Percentiles rank a stretch among this genome's conserved stretches.
Conservation (phyloP, 2,113 vertebrate genomes). For the Felis chaus region DNA sequence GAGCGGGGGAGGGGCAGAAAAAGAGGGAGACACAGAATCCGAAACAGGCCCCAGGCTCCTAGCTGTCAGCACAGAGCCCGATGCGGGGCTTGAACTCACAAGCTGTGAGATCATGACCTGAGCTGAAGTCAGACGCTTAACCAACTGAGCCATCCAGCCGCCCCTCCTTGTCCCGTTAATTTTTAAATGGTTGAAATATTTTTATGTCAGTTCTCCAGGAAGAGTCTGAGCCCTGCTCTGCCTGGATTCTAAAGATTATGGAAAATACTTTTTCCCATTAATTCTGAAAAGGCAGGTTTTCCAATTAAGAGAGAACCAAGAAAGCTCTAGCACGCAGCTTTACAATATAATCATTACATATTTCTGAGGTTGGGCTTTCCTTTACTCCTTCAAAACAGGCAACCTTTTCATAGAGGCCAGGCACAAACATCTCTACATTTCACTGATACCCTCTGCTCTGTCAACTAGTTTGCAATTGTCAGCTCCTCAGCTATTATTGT, state of each 20-base stretch:
- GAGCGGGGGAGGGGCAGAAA: too few species aligned
- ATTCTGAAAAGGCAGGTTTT: constrained; percentile 2
- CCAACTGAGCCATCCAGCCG: too few species aligned
- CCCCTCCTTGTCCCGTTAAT: not conserved
- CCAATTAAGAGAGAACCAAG: not conserved
- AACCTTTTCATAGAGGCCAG: not conserved
- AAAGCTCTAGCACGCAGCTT: not conserved
- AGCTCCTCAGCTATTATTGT: not conserved
- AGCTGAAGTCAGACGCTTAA: too few species aligned
- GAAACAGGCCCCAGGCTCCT: too few species aligned
- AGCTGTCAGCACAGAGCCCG: too few species aligned
- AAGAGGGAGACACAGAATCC: too few species aligned
- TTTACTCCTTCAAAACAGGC: not conserved
- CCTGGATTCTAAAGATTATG: not conserved
- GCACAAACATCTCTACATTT: not conserved
- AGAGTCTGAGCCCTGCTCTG: not conserved
- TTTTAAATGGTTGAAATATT: constrained; percentile 43
- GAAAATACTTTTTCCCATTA: not conserved
- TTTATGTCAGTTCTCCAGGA: not conserved
- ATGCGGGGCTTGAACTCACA: too few species aligned
- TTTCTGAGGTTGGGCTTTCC: not conserved
- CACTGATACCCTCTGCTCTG: not conserved
- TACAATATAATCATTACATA: not conserved
- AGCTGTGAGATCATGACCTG: too few species aligned
- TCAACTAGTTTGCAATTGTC: not conserved